Conservation (phyloP, 2,888 invertebrate species). For the Amblyteles armatorius region DNA sequence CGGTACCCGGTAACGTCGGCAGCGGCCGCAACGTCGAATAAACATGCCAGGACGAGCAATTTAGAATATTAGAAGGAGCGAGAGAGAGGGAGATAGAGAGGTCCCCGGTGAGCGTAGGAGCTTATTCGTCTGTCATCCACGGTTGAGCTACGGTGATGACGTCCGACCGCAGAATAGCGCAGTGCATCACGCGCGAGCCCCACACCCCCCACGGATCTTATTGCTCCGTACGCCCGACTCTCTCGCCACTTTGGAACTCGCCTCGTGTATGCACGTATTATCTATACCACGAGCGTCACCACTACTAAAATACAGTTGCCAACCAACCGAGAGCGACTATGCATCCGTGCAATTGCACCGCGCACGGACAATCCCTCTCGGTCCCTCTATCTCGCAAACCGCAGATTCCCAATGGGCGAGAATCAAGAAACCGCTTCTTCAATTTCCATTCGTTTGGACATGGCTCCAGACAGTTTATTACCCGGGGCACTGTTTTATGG, state of each 20-base stretch:
- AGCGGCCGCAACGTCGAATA: conserved; percentile 83
- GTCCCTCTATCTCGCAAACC: conserved; percentile 35
- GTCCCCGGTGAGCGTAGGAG: conserved; percentile 76
- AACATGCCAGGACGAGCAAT: conserved; percentile 83
- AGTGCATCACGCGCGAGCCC: conserved; percentile 50
- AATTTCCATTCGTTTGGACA: conserved; percentile 59
- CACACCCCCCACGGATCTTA: conserved; percentile 20
- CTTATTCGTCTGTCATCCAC: conserved; percentile 79
- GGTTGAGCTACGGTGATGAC: conserved; percentile 84
- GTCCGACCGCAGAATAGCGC: conserved; percentile 80
- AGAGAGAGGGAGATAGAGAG: conserved; percentile 29
- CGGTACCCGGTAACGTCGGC: conserved; percentile 72
- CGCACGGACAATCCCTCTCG: conserved; percentile 57
- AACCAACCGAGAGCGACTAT: conserved; percentile 25
- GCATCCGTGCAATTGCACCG: conserved; percentile 58
- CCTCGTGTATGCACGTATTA: background rate
- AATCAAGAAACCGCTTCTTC: conserved; percentile 51
- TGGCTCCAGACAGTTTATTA: conserved; percentile 57
- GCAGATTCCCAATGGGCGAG: conserved; percentile 58
- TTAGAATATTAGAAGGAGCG: conserved; percentile 82
- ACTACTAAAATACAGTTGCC: conserved; percentile 16
- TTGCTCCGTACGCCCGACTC: background rate
- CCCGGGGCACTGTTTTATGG: background rate
- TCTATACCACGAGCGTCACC: background rate
- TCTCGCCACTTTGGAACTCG: conserved; percentile 6